phyloP scores from a whole-genome alignment of 1,140 invertebrate genomes.

The Lucilia cuprina region DNA sequence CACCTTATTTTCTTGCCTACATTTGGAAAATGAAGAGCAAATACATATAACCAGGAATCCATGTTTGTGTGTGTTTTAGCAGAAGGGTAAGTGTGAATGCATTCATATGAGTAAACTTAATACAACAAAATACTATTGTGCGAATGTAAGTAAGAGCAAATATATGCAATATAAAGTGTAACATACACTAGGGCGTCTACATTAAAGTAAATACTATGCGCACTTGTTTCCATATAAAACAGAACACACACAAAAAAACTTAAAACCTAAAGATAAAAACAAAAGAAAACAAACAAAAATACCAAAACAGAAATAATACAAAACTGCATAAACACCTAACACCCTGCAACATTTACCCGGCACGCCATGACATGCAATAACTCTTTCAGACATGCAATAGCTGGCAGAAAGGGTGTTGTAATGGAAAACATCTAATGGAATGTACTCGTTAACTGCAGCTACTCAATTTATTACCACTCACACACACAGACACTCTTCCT shows the following conservation, averaged over 20 bases:
- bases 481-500: too few species aligned
- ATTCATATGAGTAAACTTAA: conserved; percentile 14
- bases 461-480: not conserved
- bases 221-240: conserved; percentile 19
- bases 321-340: not conserved
- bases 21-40: conserved; percentile 8
- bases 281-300: not conserved
- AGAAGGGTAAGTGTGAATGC: conserved; percentile 20
- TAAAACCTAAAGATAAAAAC: not conserved
- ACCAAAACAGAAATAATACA: too few species aligned
- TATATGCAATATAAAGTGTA: conserved; percentile 42
- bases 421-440: not conserved
- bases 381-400: not conserved
- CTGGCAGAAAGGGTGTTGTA: conserved; percentile 15
- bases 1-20: conserved; percentile 25
- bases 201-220: conserved; percentile 48
- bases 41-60: not conserved
- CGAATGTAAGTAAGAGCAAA: conserved; percentile 56
- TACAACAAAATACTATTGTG: conserved; percentile 36
- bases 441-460: not conserved
- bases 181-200: conserved; percentile 58
- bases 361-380: not conserved
- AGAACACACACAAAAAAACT: not conserved
- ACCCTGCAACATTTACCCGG: not conserved
- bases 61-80: not conserved